These are phyloP conservation scores for Fragum fragum DNA, from an alignment of 2,888 invertebrate genomes.

Conservation along the genomic window DNA sequence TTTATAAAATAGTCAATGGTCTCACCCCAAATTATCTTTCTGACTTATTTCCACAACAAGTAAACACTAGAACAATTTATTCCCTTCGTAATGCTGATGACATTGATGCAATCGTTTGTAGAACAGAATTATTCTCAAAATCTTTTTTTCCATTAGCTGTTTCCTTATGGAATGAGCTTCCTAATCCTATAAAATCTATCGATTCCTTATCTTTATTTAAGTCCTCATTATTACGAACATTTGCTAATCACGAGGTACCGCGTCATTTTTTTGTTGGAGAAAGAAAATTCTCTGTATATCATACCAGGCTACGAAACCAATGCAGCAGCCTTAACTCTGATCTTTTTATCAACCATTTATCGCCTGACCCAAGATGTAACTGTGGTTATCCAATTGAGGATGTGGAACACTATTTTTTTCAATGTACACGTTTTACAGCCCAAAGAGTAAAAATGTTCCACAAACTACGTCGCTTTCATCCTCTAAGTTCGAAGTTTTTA, in stretches of 20 bases:
- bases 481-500: no score
- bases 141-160: slow-evolving; percentile 23
- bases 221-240: not conserved
- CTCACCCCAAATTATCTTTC: slow-evolving; percentile 4
- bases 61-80: slow-evolving; percentile 11
- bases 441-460: no score
- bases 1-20: slow-evolving; percentile 9
- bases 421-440: no score
- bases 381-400: no score
- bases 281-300: no score
- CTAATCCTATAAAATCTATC: not conserved
- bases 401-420: no score
- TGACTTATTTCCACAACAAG: slow-evolving; percentile 10
- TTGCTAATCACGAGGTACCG: not conserved
- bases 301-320: no score
- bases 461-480: no score
- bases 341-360: no score
- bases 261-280: no score
- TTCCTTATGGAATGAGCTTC: slow-evolving; percentile 12
- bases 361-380: no score
- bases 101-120: not conserved
- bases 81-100: not conserved
- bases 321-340: no score
- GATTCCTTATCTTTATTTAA: not conserved
- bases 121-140: slow-evolving; percentile 5